A percentile compares a stretch with the other conserved stretches of the same genome.
phyloP scores from a whole-genome alignment of 2,113 vertebrate genomes.

The Entelurus aequoreus region DNA sequence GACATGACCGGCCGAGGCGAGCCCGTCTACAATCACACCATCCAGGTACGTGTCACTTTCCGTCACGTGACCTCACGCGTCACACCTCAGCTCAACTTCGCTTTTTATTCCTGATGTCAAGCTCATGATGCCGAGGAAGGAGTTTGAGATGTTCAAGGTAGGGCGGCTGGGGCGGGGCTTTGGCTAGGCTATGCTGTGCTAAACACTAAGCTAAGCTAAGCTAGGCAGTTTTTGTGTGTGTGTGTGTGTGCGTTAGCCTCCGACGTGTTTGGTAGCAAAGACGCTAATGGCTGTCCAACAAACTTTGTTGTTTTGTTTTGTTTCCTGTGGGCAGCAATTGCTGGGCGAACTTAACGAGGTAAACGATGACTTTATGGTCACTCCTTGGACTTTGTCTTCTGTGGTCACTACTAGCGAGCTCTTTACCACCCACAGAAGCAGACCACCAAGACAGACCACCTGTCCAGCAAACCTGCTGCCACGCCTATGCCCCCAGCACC shows the following conservation, averaged over 20 bases:
- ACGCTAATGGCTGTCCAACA: not conserved
- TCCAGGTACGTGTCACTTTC: conserved; percentile 76
- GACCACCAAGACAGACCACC: conserved; percentile 64
- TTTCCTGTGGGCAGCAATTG: conserved; percentile 83
- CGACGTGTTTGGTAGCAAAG: not conserved
- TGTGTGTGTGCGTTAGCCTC: not conserved
- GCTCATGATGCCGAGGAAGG: conserved; percentile 99
- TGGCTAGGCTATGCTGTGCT: conserved; percentile 14
- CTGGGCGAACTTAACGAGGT: conserved; percentile 96
- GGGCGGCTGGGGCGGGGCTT: conserved; percentile 18
- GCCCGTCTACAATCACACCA: conserved; percentile 83
- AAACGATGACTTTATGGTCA: conserved; percentile 53
- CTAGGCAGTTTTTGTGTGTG: conserved; percentile 4
- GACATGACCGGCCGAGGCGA: conserved; percentile 76
- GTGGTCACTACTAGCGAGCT: not conserved
- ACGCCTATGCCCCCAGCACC: conserved; percentile 60
- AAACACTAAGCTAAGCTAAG: too few relatives aligned
- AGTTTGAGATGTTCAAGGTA: conserved; percentile 99
- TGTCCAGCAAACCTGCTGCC: conserved; percentile 46
- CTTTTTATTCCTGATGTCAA: conserved; percentile 55
- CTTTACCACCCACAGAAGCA: conserved; percentile 77
- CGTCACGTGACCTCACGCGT: not conserved
- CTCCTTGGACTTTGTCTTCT: not conserved
- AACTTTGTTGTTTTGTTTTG: conserved; percentile 19
- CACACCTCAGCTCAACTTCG: conserved; percentile 3